phyloP scores from a whole-genome alignment of 2,888 invertebrate genomes.

The Stictocephala bisonia region DNA sequence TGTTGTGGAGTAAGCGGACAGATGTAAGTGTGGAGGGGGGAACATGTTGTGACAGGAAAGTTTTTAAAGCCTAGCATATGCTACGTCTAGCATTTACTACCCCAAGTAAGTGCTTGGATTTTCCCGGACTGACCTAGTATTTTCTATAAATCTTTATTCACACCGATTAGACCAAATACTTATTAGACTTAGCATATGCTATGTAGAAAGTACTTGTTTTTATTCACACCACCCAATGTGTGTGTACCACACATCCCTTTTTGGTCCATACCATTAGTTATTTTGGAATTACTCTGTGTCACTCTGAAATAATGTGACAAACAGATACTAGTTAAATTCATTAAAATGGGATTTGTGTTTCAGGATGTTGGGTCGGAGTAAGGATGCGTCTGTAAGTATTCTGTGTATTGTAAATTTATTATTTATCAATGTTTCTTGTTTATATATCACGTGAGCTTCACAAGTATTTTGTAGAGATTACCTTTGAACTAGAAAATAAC shows the following conservation, averaged over 20 bases:
- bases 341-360: constrained; percentile 61
- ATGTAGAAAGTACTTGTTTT: not conserved
- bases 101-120: not conserved
- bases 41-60: not conserved
- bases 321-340: too few species aligned
- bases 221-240: constrained; percentile 21
- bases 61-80: not conserved
- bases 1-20: not conserved
- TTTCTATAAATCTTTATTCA: constrained; percentile 1
- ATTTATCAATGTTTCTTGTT: constrained; percentile 58
- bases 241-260: too few species aligned
- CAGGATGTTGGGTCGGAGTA: constrained; percentile 75
- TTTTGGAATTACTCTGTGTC: too few species aligned
- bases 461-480: too few species aligned
- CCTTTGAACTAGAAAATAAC: too few species aligned
- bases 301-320: too few species aligned
- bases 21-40: not conserved
- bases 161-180: constrained; percentile 5
- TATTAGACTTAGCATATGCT: not conserved
- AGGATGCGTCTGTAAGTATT: constrained; percentile 74
- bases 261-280: too few species aligned
- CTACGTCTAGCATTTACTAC: not conserved
- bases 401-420: constrained; percentile 39
- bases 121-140: not conserved
- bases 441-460: constrained; percentile 41